Evolutionary conservation across 2,797 vertebrate species (phyloP), one percentile per base, ranked within the genome.

Genomic region (Petrocephalus sullivani): DNA sequence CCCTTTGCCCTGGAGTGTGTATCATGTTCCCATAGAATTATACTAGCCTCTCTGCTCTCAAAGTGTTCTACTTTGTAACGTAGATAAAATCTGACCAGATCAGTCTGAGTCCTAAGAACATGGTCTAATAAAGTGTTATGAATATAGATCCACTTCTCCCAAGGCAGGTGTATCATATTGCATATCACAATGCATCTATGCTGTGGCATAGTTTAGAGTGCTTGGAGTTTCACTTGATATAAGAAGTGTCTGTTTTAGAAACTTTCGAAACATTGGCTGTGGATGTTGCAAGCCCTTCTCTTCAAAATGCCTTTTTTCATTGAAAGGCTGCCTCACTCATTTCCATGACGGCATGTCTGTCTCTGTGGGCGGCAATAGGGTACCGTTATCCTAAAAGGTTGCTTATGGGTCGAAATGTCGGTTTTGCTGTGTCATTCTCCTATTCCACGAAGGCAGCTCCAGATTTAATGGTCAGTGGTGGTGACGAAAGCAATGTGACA

Each of bases 371-470:
- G 12, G 56, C 12, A 12, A 12, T 33, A 23, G 64, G 21, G 9
- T 33, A 21, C 64, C 2, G 4, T 54, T n/a, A 56, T 28, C 21
- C 53, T 23, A 56, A 33, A 23, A 84, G 21, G 23, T 12, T 84
- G 49, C 49, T 53, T 16, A 54, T 53, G 21, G 8, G 82, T 51
- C 21, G 16, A 49, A 33, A 49, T 84, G 49, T 84, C 8, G 28
- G 2, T 88, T 41, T 51, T 82, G 78, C 87, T 83, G 41, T 83
- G 87, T 83, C 78, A 83, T 88, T 88, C 41, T 28, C 87, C 57
- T 7, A 16, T 54, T 82, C 54, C 12, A 19, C 23, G 16, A 46
- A 41, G 1, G 49, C 53, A 14, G 51, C 82, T 7, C n/a, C 28
- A 53, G 46, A 53, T 84, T 84, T 56, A 23, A 56, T 21, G 51